phyloP scores from a whole-genome alignment of 37 sponge, comb jelly and placozoan species.

The Crambe crambe region DNA sequence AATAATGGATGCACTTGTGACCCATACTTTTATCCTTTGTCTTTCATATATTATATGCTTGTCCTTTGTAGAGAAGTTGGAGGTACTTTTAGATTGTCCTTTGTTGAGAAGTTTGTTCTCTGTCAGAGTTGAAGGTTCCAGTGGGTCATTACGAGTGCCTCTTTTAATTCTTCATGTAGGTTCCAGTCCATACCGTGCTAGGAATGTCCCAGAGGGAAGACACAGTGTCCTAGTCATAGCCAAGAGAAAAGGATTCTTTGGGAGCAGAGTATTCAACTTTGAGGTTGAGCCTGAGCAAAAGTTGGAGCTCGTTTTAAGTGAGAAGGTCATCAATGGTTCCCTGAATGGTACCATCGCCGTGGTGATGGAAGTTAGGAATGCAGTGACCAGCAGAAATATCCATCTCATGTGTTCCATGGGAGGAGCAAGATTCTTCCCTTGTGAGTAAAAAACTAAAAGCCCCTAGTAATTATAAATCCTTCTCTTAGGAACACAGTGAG shows the following conservation, averaged over 20 bases:
- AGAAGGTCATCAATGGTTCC: too few relatives aligned
- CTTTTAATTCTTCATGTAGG: conserved; percentile 3
- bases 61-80: too few relatives aligned
- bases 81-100: too few relatives aligned
- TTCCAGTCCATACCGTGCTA: conserved; percentile 29
- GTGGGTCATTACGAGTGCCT: too few relatives aligned
- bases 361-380: not conserved
- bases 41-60: too few relatives aligned
- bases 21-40: not conserved
- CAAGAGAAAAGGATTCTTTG: not conserved
- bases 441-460: conserved; percentile 18
- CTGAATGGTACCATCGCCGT: conserved; percentile 7
- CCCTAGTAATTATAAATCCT: too few relatives aligned
- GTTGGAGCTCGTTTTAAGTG: not conserved
- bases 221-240: conserved; percentile 21
- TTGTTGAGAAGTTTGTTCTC: too few relatives aligned
- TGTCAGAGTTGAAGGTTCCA: too few relatives aligned
- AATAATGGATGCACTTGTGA: not conserved
- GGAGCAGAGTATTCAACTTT: conserved; percentile 1
- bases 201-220: not conserved
- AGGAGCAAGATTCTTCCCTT: conserved; percentile 4
- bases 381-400: not conserved
- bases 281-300: not conserved
- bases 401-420: conserved; percentile 21
- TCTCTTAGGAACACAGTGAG: too few relatives aligned